Conservation (phyloP, 2,888 invertebrate species). For the Watsonalla cultraria region DNA sequence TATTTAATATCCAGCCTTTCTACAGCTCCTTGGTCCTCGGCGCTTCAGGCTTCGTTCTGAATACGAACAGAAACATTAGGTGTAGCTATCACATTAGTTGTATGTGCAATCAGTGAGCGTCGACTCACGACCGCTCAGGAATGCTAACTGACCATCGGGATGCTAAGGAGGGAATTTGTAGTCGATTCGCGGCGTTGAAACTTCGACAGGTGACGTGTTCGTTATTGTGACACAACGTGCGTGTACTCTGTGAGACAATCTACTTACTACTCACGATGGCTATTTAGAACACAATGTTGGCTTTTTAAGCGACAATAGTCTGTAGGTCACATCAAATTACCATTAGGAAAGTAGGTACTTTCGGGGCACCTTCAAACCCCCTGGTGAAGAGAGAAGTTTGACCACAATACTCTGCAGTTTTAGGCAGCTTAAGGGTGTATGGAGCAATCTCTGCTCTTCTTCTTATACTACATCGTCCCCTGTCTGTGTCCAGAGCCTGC, state of each 20-base stretch:
- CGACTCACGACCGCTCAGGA: not conserved
- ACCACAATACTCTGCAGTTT: no score
- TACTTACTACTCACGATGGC: no score
- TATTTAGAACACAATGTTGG: no score
- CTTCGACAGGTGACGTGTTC: not conserved
- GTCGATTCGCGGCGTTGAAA: constrained; percentile 4
- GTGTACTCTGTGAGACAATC: not conserved
- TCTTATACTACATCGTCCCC: no score
- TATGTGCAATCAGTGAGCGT: not conserved
- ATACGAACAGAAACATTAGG: constrained; percentile 5
- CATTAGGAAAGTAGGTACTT: no score
- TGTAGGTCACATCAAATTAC: no score
- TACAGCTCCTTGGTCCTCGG: not conserved
- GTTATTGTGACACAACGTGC: not conserved
- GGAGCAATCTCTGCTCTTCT: no score
- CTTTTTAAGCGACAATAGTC: no score
- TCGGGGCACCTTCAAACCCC: no score
- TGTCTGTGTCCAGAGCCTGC: not conserved
- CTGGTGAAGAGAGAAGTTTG: no score
- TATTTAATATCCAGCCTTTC: not conserved
- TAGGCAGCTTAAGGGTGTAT: no score
- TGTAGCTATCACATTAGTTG: not conserved
- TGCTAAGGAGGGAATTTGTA: constrained; percentile 2
- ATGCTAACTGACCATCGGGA: constrained; percentile 2
- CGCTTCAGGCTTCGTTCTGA: not conserved